Evolutionary conservation across 2,797 vertebrate species (phyloP).

Genomic region (Neosalanx taihuensis): DNA sequence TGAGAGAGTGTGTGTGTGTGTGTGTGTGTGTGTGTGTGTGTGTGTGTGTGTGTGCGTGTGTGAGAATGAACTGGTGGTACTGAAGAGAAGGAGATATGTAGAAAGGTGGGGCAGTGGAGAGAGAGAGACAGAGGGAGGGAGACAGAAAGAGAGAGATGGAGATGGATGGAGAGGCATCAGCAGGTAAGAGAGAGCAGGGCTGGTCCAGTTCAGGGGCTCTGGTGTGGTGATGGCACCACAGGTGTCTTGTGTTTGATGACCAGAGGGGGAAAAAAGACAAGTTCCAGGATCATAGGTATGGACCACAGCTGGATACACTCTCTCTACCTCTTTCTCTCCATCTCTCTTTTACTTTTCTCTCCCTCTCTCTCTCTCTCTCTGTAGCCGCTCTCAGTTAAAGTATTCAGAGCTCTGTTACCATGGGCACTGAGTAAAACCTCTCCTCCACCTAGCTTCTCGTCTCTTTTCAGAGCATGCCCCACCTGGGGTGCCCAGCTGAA

Average conservation of each 20-base stretch:
- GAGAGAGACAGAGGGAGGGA: not conserved
- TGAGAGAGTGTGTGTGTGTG: not conserved
- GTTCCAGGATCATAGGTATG: slow-evolving; percentile 7
- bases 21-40: not conserved
- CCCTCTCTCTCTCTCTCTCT: slow-evolving; percentile 16
- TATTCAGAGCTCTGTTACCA: slow-evolving; percentile 50
- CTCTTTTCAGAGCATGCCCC: not conserved
- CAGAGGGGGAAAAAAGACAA: not conserved
- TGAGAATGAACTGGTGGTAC: not conserved
- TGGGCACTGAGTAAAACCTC: slow-evolving; percentile 41
- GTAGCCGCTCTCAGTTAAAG: slow-evolving; percentile 44
- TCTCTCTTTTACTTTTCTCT: slow-evolving; percentile 16
- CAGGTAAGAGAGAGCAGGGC: not conserved
- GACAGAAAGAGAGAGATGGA: slow-evolving; percentile 7
- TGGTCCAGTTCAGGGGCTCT: not conserved
- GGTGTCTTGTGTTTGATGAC: not conserved
- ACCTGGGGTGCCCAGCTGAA: not conserved
- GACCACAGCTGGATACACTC: slow-evolving; percentile 14
- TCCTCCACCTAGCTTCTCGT: slow-evolving; percentile 9
- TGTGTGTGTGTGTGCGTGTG: not conserved
- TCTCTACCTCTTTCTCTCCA: slow-evolving; percentile 20
- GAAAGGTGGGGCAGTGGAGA: not conserved
- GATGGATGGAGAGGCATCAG: slow-evolving; percentile 1
- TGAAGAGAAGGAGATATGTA: not conserved
- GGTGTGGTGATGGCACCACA: not conserved